Evolutionary conservation across 2,888 invertebrate genomes (phyloP).

Genomic region (Ganaspis brasiliensis): DNA sequence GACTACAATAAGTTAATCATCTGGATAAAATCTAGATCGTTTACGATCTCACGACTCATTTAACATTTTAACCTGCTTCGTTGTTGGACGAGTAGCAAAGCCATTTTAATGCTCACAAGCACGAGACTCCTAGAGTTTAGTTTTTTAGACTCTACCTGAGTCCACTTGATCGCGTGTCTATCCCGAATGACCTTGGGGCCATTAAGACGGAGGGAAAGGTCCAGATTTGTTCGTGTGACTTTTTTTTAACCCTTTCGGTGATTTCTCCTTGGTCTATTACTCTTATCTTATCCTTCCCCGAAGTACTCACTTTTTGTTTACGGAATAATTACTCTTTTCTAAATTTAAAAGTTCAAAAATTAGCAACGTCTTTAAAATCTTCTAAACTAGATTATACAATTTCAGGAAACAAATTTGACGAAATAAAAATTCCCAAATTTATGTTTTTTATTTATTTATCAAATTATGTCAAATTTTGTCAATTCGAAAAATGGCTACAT

Average conservation of each 20-base stretch:
- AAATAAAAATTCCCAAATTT: no score
- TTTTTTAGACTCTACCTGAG: slow-evolving; percentile 27
- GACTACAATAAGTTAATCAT: background rate
- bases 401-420: no score
- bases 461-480: no score
- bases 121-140: slow-evolving; percentile 21
- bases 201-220: slow-evolving; percentile 64
- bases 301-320: background rate
- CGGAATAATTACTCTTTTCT: no score
- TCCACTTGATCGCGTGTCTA: slow-evolving; percentile 69
- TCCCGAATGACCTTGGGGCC: slow-evolving; percentile 68
- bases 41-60: slow-evolving; percentile 18
- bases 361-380: no score
- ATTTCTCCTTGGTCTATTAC: background rate
- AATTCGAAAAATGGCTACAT: no score
- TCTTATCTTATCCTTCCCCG: background rate
- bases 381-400: no score
- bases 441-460: no score
- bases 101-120: slow-evolving; percentile 26
- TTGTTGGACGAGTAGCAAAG: background rate
- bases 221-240: slow-evolving; percentile 66
- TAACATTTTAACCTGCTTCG: slow-evolving; percentile 30
- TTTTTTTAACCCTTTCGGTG: slow-evolving; percentile 52
- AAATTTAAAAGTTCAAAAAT: no score
- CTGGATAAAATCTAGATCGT: slow-evolving; percentile 18